Conservation (phyloP, 2,888 invertebrate genomes). For the Imbricaverruca yamaguchii region DNA sequence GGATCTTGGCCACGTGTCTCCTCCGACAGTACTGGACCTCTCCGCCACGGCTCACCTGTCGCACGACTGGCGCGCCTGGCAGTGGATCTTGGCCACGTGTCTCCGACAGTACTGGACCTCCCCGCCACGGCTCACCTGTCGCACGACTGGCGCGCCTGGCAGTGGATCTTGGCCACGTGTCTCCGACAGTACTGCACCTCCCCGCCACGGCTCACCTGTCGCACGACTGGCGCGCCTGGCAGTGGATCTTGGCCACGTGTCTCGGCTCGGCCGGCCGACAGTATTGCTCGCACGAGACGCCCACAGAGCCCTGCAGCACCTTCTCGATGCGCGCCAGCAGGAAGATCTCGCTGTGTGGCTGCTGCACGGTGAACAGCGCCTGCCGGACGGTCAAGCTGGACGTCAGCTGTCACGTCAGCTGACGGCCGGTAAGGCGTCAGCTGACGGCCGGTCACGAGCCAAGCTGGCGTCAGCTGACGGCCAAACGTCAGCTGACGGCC, state of each 20-base stretch:
- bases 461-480: no score
- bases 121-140: neutral
- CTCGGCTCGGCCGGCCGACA: conserved; percentile 70
- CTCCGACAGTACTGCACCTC: conserved; percentile 58
- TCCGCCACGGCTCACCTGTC: neutral
- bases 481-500: no score
- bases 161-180: conserved; percentile 23
- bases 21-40: conserved; percentile 61
- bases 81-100: conserved; percentile 21
- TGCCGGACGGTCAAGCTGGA: conserved; percentile 41
- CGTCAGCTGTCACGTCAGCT: no score
- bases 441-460: no score
- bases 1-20: conserved; percentile 40
- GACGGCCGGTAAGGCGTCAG: no score
- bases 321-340: conserved; percentile 89
- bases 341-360: conserved; percentile 84
- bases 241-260: conserved; percentile 23
- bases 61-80: neutral
- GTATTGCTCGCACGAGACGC: conserved; percentile 78
- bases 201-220: neutral
- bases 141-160: neutral
- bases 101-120: conserved; percentile 58
- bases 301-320: conserved; percentile 73
- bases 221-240: neutral
- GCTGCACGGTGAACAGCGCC: conserved; percentile 80